Conservation (phyloP, 2,888 invertebrate genomes). For the Branchipolynoe longqiensis region DNA sequence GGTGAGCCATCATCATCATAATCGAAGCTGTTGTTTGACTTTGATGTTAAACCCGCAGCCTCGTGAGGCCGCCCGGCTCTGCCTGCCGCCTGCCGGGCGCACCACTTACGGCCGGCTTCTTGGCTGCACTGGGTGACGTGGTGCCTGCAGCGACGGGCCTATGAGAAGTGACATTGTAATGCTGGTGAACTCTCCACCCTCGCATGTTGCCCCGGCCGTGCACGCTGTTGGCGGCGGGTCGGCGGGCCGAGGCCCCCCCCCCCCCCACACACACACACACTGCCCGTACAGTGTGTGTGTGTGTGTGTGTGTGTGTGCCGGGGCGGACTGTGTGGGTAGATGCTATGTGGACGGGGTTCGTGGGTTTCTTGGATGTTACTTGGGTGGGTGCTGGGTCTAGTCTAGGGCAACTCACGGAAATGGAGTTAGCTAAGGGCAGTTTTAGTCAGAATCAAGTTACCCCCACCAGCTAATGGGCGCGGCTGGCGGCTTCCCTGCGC, state of each 20-base stretch:
- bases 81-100: slow-evolving; percentile 1
- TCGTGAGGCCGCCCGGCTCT: slow-evolving; percentile 12
- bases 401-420: no score
- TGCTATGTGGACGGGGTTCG: no score
- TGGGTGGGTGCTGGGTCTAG: no score
- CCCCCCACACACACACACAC: no score
- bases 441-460: neutral
- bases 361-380: neutral
- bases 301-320: neutral
- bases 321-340: neutral
- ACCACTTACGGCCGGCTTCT: slow-evolving; percentile 52
- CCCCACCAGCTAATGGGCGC: no score
- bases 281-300: neutral
- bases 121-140: slow-evolving; percentile 48
- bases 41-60: slow-evolving; percentile 31
- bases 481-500: no score
- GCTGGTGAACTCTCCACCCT: slow-evolving; percentile 41
- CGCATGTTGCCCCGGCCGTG: slow-evolving; percentile 8
- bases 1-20: slow-evolving; percentile 20
- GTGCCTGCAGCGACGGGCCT: neutral
- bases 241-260: no score
- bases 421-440: no score
- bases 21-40: slow-evolving; percentile 45
- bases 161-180: slow-evolving; percentile 48
- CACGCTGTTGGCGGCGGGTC: no score